Base-by-base conservation (phyloP, 2,888 invertebrate genomes). In the Protodeltote pygarga region DNA sequence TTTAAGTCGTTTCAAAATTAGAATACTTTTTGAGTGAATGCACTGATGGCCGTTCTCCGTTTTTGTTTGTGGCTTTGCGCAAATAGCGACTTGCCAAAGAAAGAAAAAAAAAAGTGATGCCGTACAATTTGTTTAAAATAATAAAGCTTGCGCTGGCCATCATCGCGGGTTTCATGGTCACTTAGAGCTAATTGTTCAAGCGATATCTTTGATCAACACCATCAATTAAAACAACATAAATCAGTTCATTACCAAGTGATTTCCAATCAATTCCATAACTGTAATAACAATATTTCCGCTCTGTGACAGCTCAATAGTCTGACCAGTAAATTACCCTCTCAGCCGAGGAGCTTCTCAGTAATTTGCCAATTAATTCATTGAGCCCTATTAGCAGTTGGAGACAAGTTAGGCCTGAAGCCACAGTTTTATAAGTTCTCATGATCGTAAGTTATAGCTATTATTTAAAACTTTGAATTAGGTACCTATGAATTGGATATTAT, bases 311-410 rank as follows among this genome's bases (percentile, higher is more conserved):
- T 31, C 45, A 50, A 52, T 48, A 59, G 48, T 39, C 9, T 50
- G 27, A 50, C 64, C 57, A 68, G 68, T 54, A 54, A 47, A 65
- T 52, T 48, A 50, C 33, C 19, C n/a, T 33, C 32, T 27, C 31
- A 24, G 31, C 14, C 25, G 16, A 8, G 17, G 41, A 37, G 50
- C 50, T 62, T 27, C 41, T 28, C 9, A 48, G 65, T 53, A 49
- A 66, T 68, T 68, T 60, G 51, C 49, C 70, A 68, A 68, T 66
- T 68, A 69, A 57, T 59, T 39, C 47, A 65, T 69, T 69, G 51
- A 46, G 27, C 20, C 25, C 44, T 33, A 52, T 55, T 68, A 60
- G 40, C 49, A 14, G 46, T 11, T 13, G 20, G 6, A 15, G 15
- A 11, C 23, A 35, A 39, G 23, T 25, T 28, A 17, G 20, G 39